These are phyloP conservation scores for Gambusia yucatana DNA, from an alignment of 2,797 vertebrate species.

Conservation along the genomic window DNA sequence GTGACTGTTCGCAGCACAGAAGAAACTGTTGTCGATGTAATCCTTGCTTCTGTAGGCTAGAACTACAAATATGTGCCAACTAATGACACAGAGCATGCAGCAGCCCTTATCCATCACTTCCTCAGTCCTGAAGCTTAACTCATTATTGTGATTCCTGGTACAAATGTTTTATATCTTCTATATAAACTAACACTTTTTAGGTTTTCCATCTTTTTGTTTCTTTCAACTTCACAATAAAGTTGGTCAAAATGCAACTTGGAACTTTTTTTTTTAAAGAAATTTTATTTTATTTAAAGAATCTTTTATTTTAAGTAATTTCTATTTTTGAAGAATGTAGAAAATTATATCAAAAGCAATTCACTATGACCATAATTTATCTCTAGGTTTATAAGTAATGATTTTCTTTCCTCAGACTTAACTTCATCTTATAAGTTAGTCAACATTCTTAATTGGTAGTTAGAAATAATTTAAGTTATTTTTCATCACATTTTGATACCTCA, in stretches of 20 bases:
- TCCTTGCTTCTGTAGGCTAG: constrained; percentile 93
- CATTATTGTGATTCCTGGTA: constrained; percentile 10
- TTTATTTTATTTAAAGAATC: constrained; percentile 64
- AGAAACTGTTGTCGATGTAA: constrained; percentile 89
- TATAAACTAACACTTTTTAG: constrained; percentile 3
- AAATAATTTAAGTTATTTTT: not conserved
- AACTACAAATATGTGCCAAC: not conserved
- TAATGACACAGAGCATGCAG: not conserved
- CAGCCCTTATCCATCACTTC: not conserved
- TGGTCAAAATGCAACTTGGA: constrained; percentile 17
- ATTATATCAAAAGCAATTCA: constrained; percentile 55
- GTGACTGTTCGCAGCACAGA: constrained; percentile 93
- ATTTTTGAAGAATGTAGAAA: constrained; percentile 62
- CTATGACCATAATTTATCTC: not conserved
- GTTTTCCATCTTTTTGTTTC: constrained; percentile 18
- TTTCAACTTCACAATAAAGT: constrained; percentile 60
- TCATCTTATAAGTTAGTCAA: not conserved
- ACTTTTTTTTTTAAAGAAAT: constrained; percentile 58
- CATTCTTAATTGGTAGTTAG: constrained; percentile 1
- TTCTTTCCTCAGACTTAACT: not conserved
- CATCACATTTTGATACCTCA: not conserved
- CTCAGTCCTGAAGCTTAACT: constrained; percentile 5
- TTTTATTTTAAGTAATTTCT: constrained; percentile 29
- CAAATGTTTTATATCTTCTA: constrained; percentile 38
- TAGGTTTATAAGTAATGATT: not conserved